Percentiles rank a stretch among this genome's conserved stretches.
These are phyloP conservation scores for Labeo calbasu DNA, from an alignment of 2,797 vertebrate genomes.

Conservation along the genomic window DNA sequence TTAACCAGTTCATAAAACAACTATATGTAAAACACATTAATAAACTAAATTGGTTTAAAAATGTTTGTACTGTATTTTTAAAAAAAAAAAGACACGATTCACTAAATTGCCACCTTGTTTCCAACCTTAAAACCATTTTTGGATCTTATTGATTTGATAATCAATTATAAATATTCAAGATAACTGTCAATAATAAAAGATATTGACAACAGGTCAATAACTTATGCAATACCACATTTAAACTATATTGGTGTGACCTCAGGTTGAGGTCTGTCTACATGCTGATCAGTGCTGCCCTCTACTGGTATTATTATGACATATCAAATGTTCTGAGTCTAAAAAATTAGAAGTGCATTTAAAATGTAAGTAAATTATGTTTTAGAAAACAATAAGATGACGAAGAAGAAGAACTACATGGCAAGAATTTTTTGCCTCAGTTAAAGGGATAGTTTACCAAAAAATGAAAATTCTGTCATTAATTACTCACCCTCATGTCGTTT, in stretches of 20 bases:
- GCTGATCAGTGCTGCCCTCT: slow-evolving; percentile 43
- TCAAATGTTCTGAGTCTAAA: not conserved
- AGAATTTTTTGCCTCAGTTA: not conserved
- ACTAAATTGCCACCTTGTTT: not conserved
- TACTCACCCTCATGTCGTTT: too few species aligned
- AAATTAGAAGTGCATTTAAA: not conserved
- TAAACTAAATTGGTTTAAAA: not conserved
- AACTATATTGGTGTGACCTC: not conserved
- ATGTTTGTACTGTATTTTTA: not conserved
- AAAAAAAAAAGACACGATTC: not conserved
- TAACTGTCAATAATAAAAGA: too few species aligned
- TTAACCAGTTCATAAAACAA: not conserved
- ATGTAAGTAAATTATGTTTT: not conserved
- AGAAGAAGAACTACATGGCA: not conserved
- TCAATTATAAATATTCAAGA: not conserved
- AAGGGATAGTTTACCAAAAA: too few species aligned
- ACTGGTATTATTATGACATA: slow-evolving; percentile 11
- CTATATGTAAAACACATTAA: not conserved
- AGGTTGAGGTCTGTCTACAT: not conserved
- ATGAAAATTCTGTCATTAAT: too few species aligned
- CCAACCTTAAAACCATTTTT: not conserved
- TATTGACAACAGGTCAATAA: not conserved
- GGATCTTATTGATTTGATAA: not conserved
- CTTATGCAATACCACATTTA: slow-evolving; percentile 12
- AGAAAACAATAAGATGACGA: not conserved